Conservation (phyloP, 2,113 vertebrate species). For the Trochalopteron elliotii region DNA sequence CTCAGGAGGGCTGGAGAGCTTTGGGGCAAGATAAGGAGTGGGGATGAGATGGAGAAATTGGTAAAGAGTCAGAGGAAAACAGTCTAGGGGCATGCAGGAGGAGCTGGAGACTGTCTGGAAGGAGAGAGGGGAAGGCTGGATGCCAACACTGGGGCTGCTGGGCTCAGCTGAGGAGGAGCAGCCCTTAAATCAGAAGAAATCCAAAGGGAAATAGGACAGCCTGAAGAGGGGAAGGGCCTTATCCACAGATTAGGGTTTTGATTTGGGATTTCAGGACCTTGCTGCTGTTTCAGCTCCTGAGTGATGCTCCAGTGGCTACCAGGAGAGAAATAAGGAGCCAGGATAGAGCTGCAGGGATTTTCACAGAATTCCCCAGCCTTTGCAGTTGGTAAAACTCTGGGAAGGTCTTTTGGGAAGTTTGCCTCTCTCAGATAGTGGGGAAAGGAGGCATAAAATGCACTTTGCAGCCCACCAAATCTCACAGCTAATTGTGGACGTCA, state of each 20-base stretch:
- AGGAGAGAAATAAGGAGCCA: not conserved
- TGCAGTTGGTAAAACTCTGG: not conserved
- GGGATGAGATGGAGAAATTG: not conserved
- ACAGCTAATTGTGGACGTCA: not conserved
- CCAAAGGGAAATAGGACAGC: not conserved
- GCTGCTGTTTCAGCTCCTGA: not conserved
- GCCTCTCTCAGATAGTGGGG: rapidly evolving
- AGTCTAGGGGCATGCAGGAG: not conserved
- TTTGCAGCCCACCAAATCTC: not conserved
- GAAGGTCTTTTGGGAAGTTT: not conserved
- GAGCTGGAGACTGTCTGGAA: not conserved
- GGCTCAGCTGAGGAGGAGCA: not conserved
- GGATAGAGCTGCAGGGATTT: not conserved
- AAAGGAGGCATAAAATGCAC: not conserved
- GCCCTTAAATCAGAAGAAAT: not conserved
- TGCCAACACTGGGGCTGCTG: not conserved
- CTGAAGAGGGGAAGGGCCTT: not conserved
- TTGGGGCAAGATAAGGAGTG: not conserved
- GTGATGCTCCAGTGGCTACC: not conserved
- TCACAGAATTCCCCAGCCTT: not conserved
- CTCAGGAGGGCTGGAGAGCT: not conserved
- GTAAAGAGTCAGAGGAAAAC: not conserved
- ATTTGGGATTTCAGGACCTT: not conserved
- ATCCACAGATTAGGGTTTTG: not conserved
- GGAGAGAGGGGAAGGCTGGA: not conserved